Evolutionary conservation across 2,797 vertebrate species (phyloP).

Genomic region (Macropodus opercularis): DNA sequence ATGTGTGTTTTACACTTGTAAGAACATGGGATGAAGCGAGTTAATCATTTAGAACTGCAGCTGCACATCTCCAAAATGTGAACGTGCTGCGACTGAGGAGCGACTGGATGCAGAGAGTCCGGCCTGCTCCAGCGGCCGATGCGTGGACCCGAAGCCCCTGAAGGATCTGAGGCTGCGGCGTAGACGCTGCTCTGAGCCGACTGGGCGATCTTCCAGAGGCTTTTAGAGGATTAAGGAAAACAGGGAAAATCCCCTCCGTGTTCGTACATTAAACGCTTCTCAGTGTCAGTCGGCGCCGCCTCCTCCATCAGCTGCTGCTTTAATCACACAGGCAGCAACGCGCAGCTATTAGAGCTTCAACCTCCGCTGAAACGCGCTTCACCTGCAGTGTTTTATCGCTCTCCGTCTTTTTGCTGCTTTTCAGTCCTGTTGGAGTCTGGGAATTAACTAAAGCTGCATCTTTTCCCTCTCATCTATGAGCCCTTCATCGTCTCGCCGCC

Average conservation of each 20-base stretch:
- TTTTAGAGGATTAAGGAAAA: constrained; percentile 55
- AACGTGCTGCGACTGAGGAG: not conserved
- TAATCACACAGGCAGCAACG: not conserved
- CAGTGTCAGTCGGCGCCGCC: constrained; percentile 18
- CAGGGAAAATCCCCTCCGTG: constrained; percentile 21
- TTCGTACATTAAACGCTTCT: constrained; percentile 37
- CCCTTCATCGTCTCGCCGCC: constrained; percentile 22
- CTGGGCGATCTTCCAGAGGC: constrained; percentile 37
- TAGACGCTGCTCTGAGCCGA: too few species aligned
- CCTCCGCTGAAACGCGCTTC: too few species aligned
- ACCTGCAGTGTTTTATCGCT: too few species aligned
- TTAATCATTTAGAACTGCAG: constrained; percentile 8
- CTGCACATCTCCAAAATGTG: constrained; percentile 7
- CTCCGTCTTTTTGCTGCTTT: not conserved
- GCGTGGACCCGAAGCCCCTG: too few species aligned
- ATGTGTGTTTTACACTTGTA: constrained; percentile 1
- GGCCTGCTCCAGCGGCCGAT: too few species aligned
- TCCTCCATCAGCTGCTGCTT: constrained; percentile 19
- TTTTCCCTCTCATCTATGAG: constrained; percentile 3
- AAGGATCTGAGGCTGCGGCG: too few species aligned
- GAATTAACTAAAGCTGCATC: constrained; percentile 30
- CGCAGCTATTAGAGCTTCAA: not conserved
- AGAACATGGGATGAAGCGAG: not conserved
- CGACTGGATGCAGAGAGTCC: not conserved
- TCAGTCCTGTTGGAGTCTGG: not conserved